Conservation (phyloP, 2,888 invertebrate species). For the Leptinotarsa juncta region DNA sequence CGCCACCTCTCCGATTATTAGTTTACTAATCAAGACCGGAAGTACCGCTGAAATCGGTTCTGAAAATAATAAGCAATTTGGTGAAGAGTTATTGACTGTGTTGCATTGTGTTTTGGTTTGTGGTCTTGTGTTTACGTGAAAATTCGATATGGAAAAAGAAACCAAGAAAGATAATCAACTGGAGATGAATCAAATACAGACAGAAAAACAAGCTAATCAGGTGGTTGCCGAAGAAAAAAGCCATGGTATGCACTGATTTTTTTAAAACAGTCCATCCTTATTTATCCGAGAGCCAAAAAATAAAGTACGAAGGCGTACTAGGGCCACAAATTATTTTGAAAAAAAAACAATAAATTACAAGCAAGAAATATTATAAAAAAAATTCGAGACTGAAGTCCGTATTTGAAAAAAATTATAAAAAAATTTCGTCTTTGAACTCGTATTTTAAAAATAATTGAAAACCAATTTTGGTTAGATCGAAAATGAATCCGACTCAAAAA, state of each 20-base stretch:
- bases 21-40: conserved; percentile 1
- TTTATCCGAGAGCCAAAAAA: too few species aligned
- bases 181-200: conserved; percentile 26
- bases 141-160: conserved; percentile 2
- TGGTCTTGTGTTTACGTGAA: not conserved
- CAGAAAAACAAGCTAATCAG: conserved; percentile 13
- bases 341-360: too few species aligned
- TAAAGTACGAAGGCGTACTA: too few species aligned
- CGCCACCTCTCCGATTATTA: not conserved
- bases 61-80: not conserved
- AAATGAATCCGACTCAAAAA: too few species aligned
- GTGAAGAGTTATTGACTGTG: not conserved
- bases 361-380: too few species aligned
- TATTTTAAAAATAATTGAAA: too few species aligned
- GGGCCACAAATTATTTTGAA: too few species aligned
- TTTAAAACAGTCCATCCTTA: not conserved
- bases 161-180: conserved; percentile 13
- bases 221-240: conserved; percentile 28
- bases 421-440: too few species aligned
- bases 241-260: conserved; percentile 22
- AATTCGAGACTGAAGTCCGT: too few species aligned
- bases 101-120: not conserved
- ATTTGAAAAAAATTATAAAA: too few species aligned
- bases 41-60: not conserved
- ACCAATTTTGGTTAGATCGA: too few species aligned